These are phyloP conservation scores for Thumatha senex DNA, from an alignment of 2,888 invertebrate species.

Conservation along the genomic window DNA sequence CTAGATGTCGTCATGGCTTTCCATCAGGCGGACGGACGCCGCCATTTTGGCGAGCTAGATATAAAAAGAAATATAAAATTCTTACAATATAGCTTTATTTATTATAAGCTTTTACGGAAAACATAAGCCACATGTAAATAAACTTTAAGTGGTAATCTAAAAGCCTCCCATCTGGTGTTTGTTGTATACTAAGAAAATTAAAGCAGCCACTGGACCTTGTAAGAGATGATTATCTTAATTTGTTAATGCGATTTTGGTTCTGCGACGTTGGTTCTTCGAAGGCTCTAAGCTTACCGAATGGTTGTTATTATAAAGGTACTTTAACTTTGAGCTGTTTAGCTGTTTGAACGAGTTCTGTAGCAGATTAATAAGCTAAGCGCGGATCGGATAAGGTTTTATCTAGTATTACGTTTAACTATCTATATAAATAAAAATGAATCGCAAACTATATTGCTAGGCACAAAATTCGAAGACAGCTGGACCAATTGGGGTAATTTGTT, in stretches of 20 bases:
- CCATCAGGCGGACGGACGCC: no score
- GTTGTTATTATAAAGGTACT: constrained; percentile 22
- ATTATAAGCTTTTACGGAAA: neutral
- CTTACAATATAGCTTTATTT: neutral
- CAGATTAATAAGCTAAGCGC: constrained; percentile 13
- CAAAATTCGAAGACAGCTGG: no score
- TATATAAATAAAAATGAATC: no score
- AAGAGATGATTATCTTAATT: constrained; percentile 33
- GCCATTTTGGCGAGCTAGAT: no score
- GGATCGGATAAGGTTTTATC: neutral
- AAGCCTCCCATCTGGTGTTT: constrained; percentile 20
- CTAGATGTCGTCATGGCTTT: no score
- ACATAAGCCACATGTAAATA: neutral
- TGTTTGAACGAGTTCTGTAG: constrained; percentile 21
- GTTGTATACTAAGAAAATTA: constrained; percentile 31
- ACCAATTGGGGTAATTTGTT: no score
- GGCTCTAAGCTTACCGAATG: constrained; percentile 18
- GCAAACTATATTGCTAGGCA: no score
- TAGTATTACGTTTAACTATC: neutral
- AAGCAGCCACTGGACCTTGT: constrained; percentile 20
- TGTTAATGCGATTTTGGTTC: constrained; percentile 36
- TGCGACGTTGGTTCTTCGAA: constrained; percentile 24
- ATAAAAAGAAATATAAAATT: no score
- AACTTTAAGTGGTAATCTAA: neutral
- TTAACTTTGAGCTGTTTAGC: constrained; percentile 17